These are phyloP conservation scores for Drosophila parabipectinata DNA, from an alignment of 1,140 invertebrate genomes.

Conservation along the genomic window DNA sequence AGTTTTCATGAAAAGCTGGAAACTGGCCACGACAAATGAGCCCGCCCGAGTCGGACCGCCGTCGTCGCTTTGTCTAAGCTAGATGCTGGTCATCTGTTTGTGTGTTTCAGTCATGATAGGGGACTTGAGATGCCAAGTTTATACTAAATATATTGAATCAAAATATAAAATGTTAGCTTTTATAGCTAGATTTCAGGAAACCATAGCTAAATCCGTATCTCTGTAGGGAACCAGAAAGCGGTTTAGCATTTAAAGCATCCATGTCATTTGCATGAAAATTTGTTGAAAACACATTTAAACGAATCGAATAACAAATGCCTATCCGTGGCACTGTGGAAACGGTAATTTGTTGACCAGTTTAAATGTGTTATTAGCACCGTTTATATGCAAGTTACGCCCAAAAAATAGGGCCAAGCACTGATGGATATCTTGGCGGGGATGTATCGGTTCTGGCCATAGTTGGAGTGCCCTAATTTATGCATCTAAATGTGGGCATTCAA, in stretches of 20 bases:
- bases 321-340: slow-evolving; percentile 58
- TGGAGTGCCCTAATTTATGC: slow-evolving; percentile 68
- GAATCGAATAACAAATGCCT: slow-evolving; percentile 59
- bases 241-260: slow-evolving; percentile 23
- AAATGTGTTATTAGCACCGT: slow-evolving; percentile 79
- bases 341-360: slow-evolving; percentile 81
- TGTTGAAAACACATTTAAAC: slow-evolving; percentile 75
- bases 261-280: slow-evolving; percentile 76
- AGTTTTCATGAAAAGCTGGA: slow-evolving; percentile 65
- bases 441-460: slow-evolving; percentile 30
- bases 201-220: neutral
- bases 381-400: slow-evolving; percentile 77
- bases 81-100: slow-evolving; percentile 76
- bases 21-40: slow-evolving; percentile 70
- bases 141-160: neutral
- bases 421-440: slow-evolving; percentile 44
- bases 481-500: slow-evolving; percentile 72
- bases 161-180: neutral
- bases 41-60: slow-evolving; percentile 74
- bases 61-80: slow-evolving; percentile 69
- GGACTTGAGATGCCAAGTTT: neutral
- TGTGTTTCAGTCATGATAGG: neutral
- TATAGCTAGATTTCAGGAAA: neutral
- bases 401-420: slow-evolving; percentile 43
- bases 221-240: slow-evolving; percentile 4